These are phyloP conservation scores for Dolichomitus sp. DNA, from an alignment of 2,888 invertebrate genomes.

Conservation along the genomic window DNA sequence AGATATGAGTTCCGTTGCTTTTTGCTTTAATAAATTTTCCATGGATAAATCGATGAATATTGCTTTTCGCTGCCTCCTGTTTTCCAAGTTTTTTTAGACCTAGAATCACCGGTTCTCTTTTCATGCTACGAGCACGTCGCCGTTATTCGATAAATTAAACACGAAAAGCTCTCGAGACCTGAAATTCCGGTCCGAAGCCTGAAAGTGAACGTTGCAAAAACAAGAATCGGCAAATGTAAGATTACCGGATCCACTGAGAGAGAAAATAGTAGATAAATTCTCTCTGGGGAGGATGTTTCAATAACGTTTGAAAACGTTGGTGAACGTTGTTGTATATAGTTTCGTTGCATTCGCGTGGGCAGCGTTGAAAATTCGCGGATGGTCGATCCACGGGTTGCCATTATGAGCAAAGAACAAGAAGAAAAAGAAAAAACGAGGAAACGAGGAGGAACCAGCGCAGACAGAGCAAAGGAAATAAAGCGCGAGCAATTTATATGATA, in stretches of 20 bases:
- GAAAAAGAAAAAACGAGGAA: slow-evolving; percentile 50
- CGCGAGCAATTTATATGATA: slow-evolving; percentile 82
- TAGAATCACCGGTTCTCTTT: background rate
- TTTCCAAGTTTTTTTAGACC: background rate
- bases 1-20: background rate
- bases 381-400: slow-evolving; percentile 30
- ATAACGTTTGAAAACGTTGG: slow-evolving; percentile 19
- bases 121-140: background rate
- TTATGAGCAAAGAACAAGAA: slow-evolving; percentile 44
- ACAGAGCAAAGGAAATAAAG: slow-evolving; percentile 65
- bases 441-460: slow-evolving; percentile 41
- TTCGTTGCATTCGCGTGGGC: background rate
- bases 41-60: slow-evolving; percentile 44
- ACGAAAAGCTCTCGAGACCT: slow-evolving; percentile 42
- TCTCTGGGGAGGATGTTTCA: slow-evolving; percentile 28
- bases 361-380: slow-evolving; percentile 8
- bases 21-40: slow-evolving; percentile 21
- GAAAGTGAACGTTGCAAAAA: slow-evolving; percentile 54
- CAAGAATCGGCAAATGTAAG: slow-evolving; percentile 70
- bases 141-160: slow-evolving; percentile 56
- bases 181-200: slow-evolving; percentile 1
- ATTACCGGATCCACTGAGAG: slow-evolving; percentile 65
- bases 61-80: slow-evolving; percentile 20
- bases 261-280: slow-evolving; percentile 62
- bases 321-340: slow-evolving; percentile 9